Evolutionary conservation across 2,888 invertebrate species (phyloP), one percentile per base, ranked within the genome.

Genomic region (Crocallis elinguaria): DNA sequence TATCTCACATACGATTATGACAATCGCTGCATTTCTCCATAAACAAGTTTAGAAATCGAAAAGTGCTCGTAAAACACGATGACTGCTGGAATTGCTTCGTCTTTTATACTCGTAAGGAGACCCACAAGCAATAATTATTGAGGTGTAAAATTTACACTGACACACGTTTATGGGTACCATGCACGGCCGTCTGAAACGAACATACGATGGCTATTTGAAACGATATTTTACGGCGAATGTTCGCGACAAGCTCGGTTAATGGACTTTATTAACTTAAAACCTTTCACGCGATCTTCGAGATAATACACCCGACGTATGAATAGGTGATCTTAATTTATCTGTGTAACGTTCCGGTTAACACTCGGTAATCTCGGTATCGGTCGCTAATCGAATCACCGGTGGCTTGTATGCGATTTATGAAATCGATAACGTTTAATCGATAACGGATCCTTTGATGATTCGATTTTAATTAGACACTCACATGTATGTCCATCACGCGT

Each of bases 241-340:
- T 79, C 79, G 82, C 80, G 82, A 85, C 82, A 78, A 73, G 75
- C 72, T 71, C 74, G 73, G 72, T 82, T 86, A 86, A 88, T 86
- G 84, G 84, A 83, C 75, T 81, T 77, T 81, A 81, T 79, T 80
- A 73, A 79, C 74, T 75, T 75, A 76, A 77, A 83, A 73, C 79
- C 79, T 84, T 83, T 85, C 80, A 80, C 79, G 76, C 80, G 85
- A 82, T 82, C 72, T 52, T 29, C 67, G 69, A 82, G 86, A 86
- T 87, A 87, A 85, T 82, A 76, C 75, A 67, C 71, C 75, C 74
- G 86, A 87, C 88, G 68, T 79, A 82, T 90, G 87, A 89, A 90
- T 89, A 82, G 89, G 82, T 86, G 87, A 84, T 88, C 86, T 88
- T 88, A 88, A 89, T 86, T 88, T 86, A 88, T 83, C 80, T 78